Evolutionary conservation across 2,797 vertebrate genomes (phyloP), one percentile per base, ranked within the genome.

Genomic region (Poeciliopsis turneri): DNA sequence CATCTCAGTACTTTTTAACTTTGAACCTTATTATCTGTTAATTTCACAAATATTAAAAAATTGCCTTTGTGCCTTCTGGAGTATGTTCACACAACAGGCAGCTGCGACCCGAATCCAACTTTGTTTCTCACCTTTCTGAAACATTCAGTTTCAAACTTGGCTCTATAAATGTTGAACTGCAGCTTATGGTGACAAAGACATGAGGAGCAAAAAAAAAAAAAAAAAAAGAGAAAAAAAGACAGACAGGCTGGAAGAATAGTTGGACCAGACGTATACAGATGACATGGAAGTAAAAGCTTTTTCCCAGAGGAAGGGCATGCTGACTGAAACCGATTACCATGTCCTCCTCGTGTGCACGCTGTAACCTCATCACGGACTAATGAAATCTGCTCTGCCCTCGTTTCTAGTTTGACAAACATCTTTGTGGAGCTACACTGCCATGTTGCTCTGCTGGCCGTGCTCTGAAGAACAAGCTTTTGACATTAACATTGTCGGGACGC

Each of bases 391-490:
- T 92, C 87, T 90, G 83, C 84, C 87, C 88, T 85, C 75, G 43
- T 79, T 75, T 84, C 74, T 82, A 55, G 80, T 91, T 79, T 79
- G 91, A 89, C 93, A 86, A 88, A 89, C 90, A 89, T 92, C 81
- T 89, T 81, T 74, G 75, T 82, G 88, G 87, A 84, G 87, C 74
- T 70, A 18, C 41, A 75, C 86, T 92, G 92, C 91, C 90, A 89
- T 93, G 94, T 93, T 88, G 33, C 23, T 85, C 77, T 75, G 72
- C 77, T 79, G 80, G 89, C 88, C 77, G 76, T 84, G 87, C 88
- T 90, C 91, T 33, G 45, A 89, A 91, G 93, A 94, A 94, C 92
- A 93, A 86, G 90, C 89, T 89, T 95, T 92, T 91, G 93, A 93
- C 93, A 94, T 95, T 91, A 95, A 93, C 92, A 86, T 91, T 87